A percentile compares a stretch with the other conserved stretches of the same genome.
Evolutionary conservation across 2,797 vertebrate genomes (phyloP).

Genomic region (Gallinago stenura): DNA sequence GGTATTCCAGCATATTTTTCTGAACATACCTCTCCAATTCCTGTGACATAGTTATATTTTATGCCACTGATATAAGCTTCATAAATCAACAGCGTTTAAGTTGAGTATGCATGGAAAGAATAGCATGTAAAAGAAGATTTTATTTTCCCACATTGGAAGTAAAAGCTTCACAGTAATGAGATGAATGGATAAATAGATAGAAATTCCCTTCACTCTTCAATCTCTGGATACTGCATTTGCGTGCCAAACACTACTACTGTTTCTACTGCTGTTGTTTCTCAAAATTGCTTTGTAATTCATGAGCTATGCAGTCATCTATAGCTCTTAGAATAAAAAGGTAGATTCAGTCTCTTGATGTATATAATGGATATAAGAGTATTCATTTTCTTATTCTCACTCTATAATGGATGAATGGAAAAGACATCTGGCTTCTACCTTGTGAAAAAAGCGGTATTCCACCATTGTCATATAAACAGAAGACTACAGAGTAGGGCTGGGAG

Average conservation of each 20-base stretch:
- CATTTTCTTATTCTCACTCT: not conserved
- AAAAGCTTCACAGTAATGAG: not conserved
- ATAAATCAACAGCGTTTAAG: conserved; percentile 58
- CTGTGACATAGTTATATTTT: conserved; percentile 32
- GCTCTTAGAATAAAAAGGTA: conserved; percentile 55
- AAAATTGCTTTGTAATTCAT: conserved; percentile 67
- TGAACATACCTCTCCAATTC: conserved; percentile 32
- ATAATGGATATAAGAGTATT: conserved; percentile 40
- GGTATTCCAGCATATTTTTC: conserved; percentile 16
- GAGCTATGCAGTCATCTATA: conserved; percentile 47
- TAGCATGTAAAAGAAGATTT: conserved; percentile 11
- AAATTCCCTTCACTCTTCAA: conserved; percentile 36
- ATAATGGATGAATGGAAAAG: conserved; percentile 17
- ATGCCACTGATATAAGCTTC: conserved; percentile 10
- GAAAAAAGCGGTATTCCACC: not conserved
- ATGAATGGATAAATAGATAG: conserved; percentile 44
- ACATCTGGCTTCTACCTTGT: conserved; percentile 30
- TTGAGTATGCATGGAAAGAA: conserved; percentile 20
- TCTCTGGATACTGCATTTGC: conserved; percentile 28
- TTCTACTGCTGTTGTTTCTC: conserved; percentile 37
- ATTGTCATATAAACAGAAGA: conserved; percentile 23
- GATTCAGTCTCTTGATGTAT: conserved; percentile 55
- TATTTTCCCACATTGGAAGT: conserved; percentile 36
- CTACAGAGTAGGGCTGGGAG: not conserved
- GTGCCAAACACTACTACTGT: conserved; percentile 21